These are phyloP conservation scores for Monochamus alternatus DNA, from an alignment of 2,888 invertebrate genomes.

Conservation along the genomic window DNA sequence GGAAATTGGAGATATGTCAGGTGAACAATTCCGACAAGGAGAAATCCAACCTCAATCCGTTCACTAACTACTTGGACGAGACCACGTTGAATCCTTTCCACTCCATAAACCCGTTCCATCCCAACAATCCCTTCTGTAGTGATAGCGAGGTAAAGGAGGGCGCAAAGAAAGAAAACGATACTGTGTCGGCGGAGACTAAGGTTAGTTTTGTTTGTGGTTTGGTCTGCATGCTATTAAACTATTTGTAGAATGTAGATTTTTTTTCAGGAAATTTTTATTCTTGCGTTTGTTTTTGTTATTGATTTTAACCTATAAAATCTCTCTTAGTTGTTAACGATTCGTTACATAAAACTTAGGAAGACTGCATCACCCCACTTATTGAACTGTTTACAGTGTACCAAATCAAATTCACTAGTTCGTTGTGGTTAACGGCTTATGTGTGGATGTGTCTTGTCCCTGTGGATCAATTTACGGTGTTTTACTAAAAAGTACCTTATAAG, in stretches of 20 bases:
- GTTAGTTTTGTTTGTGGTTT: slow-evolving; percentile 38
- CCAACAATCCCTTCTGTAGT: slow-evolving; percentile 65
- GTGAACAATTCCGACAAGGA: slow-evolving; percentile 56
- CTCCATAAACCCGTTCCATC: slow-evolving; percentile 69
- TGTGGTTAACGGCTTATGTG: no score
- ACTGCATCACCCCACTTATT: no score
- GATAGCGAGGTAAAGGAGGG: slow-evolving; percentile 51
- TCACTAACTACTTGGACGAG: slow-evolving; percentile 61
- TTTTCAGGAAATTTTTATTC: no score
- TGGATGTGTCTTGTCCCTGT: no score
- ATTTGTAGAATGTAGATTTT: slow-evolving; percentile 41
- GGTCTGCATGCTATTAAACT: slow-evolving; percentile 38
- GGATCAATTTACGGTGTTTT: no score
- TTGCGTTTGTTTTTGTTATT: no score
- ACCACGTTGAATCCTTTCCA: slow-evolving; percentile 72
- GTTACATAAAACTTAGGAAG: no score
- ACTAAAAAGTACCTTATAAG: no score
- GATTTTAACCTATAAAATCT: no score
- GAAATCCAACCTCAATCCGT: slow-evolving; percentile 63
- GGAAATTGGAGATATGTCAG: slow-evolving; percentile 57
- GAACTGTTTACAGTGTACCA: no score
- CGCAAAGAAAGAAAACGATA: slow-evolving; percentile 27
- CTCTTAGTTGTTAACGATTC: no score
- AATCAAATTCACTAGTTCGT: no score
- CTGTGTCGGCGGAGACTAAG: slow-evolving; percentile 43